Evolutionary conservation across 1,140 invertebrate species (phyloP).

Genomic region (Magallana gigas): DNA sequence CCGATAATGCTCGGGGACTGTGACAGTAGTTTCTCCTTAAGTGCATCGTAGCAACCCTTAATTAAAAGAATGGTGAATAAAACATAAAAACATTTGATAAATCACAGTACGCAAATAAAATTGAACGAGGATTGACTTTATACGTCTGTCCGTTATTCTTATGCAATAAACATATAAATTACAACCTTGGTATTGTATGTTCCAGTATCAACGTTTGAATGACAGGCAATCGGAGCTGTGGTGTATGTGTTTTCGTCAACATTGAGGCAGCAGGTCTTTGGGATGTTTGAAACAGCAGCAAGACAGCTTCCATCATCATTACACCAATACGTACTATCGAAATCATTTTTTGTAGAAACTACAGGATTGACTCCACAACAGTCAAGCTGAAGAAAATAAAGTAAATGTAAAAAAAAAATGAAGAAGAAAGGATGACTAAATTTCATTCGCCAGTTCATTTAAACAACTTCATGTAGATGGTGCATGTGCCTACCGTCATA

Average conservation of each 20-base stretch:
- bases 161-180: neutral
- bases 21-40: neutral
- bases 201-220: neutral
- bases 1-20: neutral
- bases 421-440: too few relatives aligned
- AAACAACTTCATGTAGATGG: too few relatives aligned
- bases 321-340: neutral
- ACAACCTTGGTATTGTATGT: slow-evolving; percentile 27
- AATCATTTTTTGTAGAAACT: neutral
- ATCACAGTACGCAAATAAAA: neutral
- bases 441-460: too few relatives aligned
- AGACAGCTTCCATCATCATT: neutral
- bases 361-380: slow-evolving; percentile 28
- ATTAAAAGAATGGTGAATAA: neutral
- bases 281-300: neutral
- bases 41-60: slow-evolving; percentile 24
- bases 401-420: too few relatives aligned
- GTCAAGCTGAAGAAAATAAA: neutral
- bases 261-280: slow-evolving; percentile 8
- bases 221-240: neutral
- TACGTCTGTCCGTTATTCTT: neutral
- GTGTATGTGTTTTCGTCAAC: neutral
- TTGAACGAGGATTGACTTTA: neutral
- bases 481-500: neutral
- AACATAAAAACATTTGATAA: neutral